A percentile compares a stretch with the other conserved stretches of the same genome.
Evolutionary conservation across 2,797 vertebrate genomes (phyloP).

Genomic region (Argyrosomus regius): DNA sequence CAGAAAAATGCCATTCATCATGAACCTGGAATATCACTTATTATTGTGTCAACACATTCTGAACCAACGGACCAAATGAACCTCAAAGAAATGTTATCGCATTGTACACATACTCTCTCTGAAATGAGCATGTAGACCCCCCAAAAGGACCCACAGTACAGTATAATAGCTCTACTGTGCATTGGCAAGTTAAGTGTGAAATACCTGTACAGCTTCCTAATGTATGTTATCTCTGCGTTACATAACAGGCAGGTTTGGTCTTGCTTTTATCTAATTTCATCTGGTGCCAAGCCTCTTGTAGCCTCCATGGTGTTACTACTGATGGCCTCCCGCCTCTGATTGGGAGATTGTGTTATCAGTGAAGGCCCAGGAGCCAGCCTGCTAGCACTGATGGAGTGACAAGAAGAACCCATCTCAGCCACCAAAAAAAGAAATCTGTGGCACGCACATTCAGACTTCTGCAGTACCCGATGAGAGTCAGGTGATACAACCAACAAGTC

Average conservation of each 20-base stretch:
- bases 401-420: constrained; percentile 49
- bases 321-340: constrained; percentile 59
- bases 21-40: not conserved
- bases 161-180: not conserved
- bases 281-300: constrained; percentile 59
- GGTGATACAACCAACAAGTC: not conserved
- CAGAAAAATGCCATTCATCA: not conserved
- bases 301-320: constrained; percentile 48
- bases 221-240: constrained; percentile 56
- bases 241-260: constrained; percentile 71
- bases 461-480: not conserved
- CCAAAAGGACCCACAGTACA: not conserved
- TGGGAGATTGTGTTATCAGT: constrained; percentile 78
- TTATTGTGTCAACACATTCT: not conserved
- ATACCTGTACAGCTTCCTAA: constrained; percentile 9
- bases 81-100: not conserved
- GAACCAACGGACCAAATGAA: not conserved
- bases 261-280: constrained; percentile 72
- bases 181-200: constrained; percentile 36
- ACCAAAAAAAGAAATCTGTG: constrained; percentile 23
- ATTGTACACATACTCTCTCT: constrained; percentile 3
- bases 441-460: constrained; percentile 45
- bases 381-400: constrained; percentile 70
- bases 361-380: constrained; percentile 67
- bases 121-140: not conserved